Evolutionary conservation across 2,888 invertebrate genomes (phyloP), one percentile per base, ranked within the genome.

Genomic region (Parnassius mnemosyne): DNA sequence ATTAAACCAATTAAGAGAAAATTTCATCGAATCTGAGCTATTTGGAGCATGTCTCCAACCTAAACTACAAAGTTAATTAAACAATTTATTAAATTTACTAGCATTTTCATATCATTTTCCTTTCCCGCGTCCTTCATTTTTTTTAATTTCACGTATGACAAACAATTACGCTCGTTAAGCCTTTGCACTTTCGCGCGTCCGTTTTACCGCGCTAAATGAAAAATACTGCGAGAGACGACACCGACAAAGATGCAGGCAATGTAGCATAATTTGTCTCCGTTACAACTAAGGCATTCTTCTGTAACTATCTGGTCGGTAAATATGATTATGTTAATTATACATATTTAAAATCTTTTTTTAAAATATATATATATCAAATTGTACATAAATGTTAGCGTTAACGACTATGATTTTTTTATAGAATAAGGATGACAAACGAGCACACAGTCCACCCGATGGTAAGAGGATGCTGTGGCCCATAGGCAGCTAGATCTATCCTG

Each of bases 211-310:
- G 55, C 51, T 59, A n/a, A 46, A 46, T 63, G 63, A 55, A 51
- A 59, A 63, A 59, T 51, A 63, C 63, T 63, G 54, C 43, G 13
- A 13, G 3, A 43, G 13, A 13, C 46, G 44, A 34, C 5, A 34
- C 16, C 46, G 44, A 49, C 49, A 46, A 58, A 58, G 47, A 54
- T 16, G 16, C 53, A 13, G 52, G 9, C 20, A 50, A 55, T 50
- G 57, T 42, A 25, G 61, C 25, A 50, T 58, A 57, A 62, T 62
- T 57, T 52, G 57, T 53, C 41, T 63, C 41, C 34, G 58, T 63
- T 53, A 58, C 46, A 25, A 53, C 57, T 9, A 49, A 10, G 13
- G 13, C 13, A 49, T 9, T 49, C 7, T 34, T 34, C 34, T 34
- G 34, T 34, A 34, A 34, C 34, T 34, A 34, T 34, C 34, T 34